These are phyloP conservation scores for Cancer borealis DNA, from an alignment of 2,888 invertebrate genomes.

Conservation along the genomic window DNA sequence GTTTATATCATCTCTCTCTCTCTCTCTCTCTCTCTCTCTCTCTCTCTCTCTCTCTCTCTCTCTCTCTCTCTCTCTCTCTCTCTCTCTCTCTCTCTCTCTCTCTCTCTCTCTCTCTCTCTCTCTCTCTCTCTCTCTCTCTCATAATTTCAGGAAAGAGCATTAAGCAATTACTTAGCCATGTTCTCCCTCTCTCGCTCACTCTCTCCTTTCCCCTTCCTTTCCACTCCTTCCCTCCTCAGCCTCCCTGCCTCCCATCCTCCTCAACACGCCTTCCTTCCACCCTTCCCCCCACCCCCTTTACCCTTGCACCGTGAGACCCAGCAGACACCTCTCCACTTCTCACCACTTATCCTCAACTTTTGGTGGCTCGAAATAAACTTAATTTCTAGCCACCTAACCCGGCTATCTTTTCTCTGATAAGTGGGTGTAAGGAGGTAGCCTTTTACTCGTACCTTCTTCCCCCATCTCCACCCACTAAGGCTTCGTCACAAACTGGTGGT, in stretches of 20 bases:
- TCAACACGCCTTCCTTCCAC: not conserved
- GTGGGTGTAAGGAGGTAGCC: not conserved
- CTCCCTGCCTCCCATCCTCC: not conserved
- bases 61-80: slow-evolving; percentile 40
- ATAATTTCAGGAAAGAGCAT: not conserved
- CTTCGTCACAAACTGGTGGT: not conserved
- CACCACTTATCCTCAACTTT: slow-evolving; percentile 30
- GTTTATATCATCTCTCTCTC: not conserved
- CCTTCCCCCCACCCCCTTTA: not conserved
- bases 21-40: not conserved
- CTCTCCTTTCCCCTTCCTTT: not conserved
- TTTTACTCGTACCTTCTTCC: not conserved
- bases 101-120: slow-evolving; percentile 40
- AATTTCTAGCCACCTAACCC: not conserved
- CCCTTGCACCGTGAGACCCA: not conserved
- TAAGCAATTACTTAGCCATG: not conserved
- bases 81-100: slow-evolving; percentile 40
- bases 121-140: not conserved
- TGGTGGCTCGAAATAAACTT: slow-evolving; percentile 30
- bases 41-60: slow-evolving; percentile 1
- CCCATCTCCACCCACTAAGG: not conserved
- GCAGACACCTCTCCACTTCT: not conserved
- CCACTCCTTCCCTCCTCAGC: not conserved
- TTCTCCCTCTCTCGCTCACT: not conserved
- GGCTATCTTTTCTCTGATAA: not conserved